Conservation (phyloP, 1,140 invertebrate species). For the Wiebesia pumilae region DNA sequence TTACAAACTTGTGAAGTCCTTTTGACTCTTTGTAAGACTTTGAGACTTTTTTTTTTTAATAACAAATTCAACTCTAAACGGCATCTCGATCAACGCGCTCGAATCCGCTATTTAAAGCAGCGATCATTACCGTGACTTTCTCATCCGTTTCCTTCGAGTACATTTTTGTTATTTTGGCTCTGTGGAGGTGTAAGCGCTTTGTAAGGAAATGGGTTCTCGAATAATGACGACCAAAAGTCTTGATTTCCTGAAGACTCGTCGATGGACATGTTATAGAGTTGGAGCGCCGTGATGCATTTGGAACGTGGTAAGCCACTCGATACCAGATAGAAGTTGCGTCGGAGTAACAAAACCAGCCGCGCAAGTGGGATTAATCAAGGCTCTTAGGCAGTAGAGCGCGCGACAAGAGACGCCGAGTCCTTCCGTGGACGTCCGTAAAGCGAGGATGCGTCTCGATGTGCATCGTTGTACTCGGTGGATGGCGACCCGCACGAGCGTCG, state of each 20-base stretch:
- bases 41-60: too few species aligned
- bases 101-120: too few species aligned
- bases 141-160: too few species aligned
- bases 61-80: too few species aligned
- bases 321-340: not conserved
- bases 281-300: not conserved
- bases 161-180: too few species aligned
- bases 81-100: too few species aligned
- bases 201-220: not conserved
- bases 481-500: not conserved
- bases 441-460: not conserved
- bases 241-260: not conserved
- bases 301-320: not conserved
- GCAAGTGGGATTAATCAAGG: not conserved
- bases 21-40: too few species aligned
- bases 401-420: not conserved
- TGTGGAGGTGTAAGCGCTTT: too few species aligned
- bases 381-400: not conserved
- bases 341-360: not conserved
- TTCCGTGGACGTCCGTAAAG: not conserved
- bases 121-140: too few species aligned
- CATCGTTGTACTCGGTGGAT: not conserved
- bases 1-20: too few species aligned
- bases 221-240: too few species aligned
- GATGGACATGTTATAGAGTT: not conserved